Evolutionary conservation across 1,140 invertebrate species (phyloP), one percentile per base, ranked within the genome.

Genomic region (Pinna nobilis): DNA sequence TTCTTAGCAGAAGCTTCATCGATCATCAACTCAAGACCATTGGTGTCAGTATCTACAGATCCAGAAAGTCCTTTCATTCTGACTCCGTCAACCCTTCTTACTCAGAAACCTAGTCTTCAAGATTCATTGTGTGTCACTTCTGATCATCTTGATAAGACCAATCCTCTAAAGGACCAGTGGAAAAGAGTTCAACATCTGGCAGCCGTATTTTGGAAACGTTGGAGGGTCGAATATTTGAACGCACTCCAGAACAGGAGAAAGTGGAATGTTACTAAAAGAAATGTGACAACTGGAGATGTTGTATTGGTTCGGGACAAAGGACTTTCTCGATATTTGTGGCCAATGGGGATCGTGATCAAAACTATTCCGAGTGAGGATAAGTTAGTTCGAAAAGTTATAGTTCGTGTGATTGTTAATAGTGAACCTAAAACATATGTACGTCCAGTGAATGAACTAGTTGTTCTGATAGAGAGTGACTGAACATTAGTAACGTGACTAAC

Each of bases 1-100:
- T 67, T 82, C 7, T 67, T 80, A 33, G 67, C 70, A 15, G 65
- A 78, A 69, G 76, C 69, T 7, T 53, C 41, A 37, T 51, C 77
- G 41, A 71, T 76, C 47, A 50, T 79, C 30, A 79, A 65, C 32
- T 50, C 44, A 7, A 65, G 63, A 65, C 41, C 44, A 4, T 18
- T 65, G 18, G 63, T 65, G 15, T 50, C 63, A n/a, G 44, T 65
- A 4, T 32, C 44, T 50, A 50, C 25, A 2, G 66, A 57, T 32
- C 11, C 66, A n/a, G 37, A 68, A 6, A 44, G 41, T 44, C 37
- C 66, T 2, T 30, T 41, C 44, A 23, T 68, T 5, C 32, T 68
- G 13, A 30, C 66, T n/a, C 66, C 51, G 6, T 18, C 20, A 13
- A 30, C 47, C 11, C 37, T 68, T 23, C 39, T 68, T 0, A 68